phyloP scores from a whole-genome alignment of 2,888 invertebrate genomes.

The Nowickia ferox region DNA sequence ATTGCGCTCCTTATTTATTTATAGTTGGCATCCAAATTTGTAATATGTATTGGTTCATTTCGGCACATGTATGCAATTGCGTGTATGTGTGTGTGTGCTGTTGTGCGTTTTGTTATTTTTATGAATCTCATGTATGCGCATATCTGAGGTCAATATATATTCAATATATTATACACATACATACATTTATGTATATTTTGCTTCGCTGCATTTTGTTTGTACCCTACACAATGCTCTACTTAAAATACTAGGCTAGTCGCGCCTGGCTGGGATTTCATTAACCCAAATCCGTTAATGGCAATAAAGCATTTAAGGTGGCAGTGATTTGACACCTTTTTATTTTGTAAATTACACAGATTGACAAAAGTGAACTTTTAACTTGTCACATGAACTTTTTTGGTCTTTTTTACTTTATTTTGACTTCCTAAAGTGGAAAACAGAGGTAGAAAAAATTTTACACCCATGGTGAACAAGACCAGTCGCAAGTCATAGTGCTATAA shows the following conservation, averaged over 20 bases:
- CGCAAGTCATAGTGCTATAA: too few species aligned
- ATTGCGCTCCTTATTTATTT: not conserved
- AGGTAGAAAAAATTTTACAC: too few species aligned
- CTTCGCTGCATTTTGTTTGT: conserved; percentile 16
- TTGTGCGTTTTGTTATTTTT: conserved; percentile 30
- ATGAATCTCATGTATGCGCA: conserved; percentile 57
- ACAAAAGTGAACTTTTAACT: too few species aligned
- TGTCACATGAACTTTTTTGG: too few species aligned
- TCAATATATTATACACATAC: not conserved
- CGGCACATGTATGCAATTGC: not conserved
- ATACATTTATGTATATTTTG: not conserved
- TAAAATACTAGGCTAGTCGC: not conserved
- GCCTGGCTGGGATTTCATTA: not conserved
- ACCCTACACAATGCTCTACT: conserved; percentile 11
- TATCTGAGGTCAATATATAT: conserved; percentile 51
- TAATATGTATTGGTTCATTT: conserved; percentile 13
- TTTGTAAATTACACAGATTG: too few species aligned
- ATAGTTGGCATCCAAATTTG: conserved; percentile 32
- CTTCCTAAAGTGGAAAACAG: too few species aligned
- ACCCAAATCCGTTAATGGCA: not conserved
- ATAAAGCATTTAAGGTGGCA: not conserved
- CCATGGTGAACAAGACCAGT: too few species aligned
- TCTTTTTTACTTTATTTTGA: too few species aligned
- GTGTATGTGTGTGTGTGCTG: not conserved
- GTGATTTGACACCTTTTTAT: not conserved